Evolutionary conservation across 53 echinoderm and acorn worm genomes (phyloP), one percentile per base, ranked within the genome.

Genomic region (Antedon mediterranea): DNA sequence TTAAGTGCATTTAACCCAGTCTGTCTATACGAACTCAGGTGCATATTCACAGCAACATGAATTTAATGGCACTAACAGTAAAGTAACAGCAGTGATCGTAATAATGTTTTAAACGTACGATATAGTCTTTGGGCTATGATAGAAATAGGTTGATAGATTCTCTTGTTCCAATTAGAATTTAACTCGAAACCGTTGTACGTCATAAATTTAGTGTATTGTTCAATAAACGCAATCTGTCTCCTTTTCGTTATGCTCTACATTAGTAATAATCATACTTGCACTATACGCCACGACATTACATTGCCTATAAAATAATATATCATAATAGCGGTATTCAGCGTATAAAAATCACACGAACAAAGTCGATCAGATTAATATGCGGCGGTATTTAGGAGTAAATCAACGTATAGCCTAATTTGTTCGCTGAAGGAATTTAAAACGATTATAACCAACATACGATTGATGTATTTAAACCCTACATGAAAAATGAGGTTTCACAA

Each of bases 71-170:
- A 57, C 2, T 23, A 13, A 2, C 37, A 11, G n/a, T n/a, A n/a
- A n/a, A n/a, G n/a, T n/a, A 13, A 57, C 20, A 15, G 23, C 57
- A 57, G 57, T 18, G 57, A 57, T 2, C 57, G 11, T 57, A 57
- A 57, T 57, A 37, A 57, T 57, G 57, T 57, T 57, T 57, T 8
- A 57, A 57, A 15, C 57, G 23, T 57, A 57, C 57, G 57, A 18
- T 18, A 57, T 23, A 26, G 57, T 3, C 57, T 57, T 13, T 57
- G 57, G 57, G 57, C 57, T 11, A 23, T 57, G 57, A 57, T 57
- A 57, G 57, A 57, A 57, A 57, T 57, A 57, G 57, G 57, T 57
- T 57, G 57, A 57, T 57, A 57, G 57, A 57, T 57, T 57, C 57
- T 57, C 20, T 2, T 57, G 57, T 57, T 57, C 57, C 57, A 57